Conservation (phyloP, 2,113 vertebrate genomes). For the Phyllostomus discolor region DNA sequence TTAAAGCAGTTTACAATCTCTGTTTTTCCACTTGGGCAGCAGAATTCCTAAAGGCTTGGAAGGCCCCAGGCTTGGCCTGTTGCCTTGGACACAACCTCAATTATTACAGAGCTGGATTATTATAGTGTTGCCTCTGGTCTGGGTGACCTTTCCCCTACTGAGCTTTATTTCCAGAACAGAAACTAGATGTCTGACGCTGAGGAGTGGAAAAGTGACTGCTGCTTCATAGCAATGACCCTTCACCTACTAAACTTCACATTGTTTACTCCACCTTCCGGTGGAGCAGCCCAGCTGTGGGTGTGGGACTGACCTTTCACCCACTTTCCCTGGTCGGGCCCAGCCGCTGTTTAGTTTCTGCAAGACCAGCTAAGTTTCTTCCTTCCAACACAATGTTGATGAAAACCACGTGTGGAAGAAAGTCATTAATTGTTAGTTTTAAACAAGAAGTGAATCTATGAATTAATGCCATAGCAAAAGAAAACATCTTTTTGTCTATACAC, state of each 20-base stretch:
- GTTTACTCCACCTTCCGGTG: not conserved
- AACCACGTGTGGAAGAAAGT: not conserved
- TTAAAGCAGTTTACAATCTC: not conserved
- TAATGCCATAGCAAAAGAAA: not conserved
- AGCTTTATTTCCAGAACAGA: conserved; percentile 46
- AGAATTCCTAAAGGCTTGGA: conserved; percentile 31
- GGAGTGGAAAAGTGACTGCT: conserved; percentile 5
- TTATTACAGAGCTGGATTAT: not conserved
- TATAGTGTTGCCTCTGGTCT: not conserved
- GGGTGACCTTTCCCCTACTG: conserved; percentile 46
- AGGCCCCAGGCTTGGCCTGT: not conserved
- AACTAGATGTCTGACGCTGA: conserved; percentile 29
- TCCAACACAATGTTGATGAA: not conserved
- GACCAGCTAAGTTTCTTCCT: not conserved
- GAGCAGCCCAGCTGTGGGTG: not conserved
- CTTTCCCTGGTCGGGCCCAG: not conserved
- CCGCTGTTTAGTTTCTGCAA: not conserved
- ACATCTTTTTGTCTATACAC: not conserved
- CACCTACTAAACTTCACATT: conserved; percentile 69
- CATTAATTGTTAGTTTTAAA: not conserved
- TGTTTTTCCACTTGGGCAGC: conserved; percentile 55
- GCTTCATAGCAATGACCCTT: conserved; percentile 33
- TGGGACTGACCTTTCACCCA: conserved; percentile 45
- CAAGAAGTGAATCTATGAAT: not conserved
- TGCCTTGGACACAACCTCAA: not conserved